Evolutionary conservation across 2,797 vertebrate genomes (phyloP), one percentile per base, ranked within the genome.

Genomic region (Enteromius afrohamiltoni): DNA sequence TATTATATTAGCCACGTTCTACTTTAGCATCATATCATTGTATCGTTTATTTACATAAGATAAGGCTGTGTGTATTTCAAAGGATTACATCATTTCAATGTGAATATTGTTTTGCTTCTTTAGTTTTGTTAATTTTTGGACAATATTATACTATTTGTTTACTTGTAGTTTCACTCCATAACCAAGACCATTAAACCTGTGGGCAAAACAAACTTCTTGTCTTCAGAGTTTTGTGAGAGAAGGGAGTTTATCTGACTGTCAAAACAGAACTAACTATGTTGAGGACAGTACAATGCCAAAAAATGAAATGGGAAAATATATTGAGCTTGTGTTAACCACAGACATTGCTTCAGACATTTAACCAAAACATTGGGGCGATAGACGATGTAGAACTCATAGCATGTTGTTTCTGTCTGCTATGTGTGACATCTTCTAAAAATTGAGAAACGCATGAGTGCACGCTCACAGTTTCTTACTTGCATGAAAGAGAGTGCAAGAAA

Each of bases 171-270:
- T 71, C 69, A 71, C 69, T 71, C 23, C 47, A 51, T 51, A 29
- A 45, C 23, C 1, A 31, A 73, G 23, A 73, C 45, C 23, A 73
- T 73, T 73, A 73, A 73, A 73, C 70, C 70, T 47, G 69, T 73
- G 6, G 16, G 45, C 8, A 7, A 73, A 73, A 49, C 1, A 0
- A 73, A 49, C 42, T 49, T 71, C 45, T 49, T 71, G 45, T 49
- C 69, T 29, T 71, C 69, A 49, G 42, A 71, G 69, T 73, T 7
- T 6, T 73, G 42, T 73, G 45, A 73, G 16, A 45, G 16, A 73
- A 73, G 69, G 69, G 16, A 31, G 69, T 73, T 71, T 71, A 17
- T 17, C 69, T 31, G 23, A 49, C 69, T 49, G 45, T 73, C 45
- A 29, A 73, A 73, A 29, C 45, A 60, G 11, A 53, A 47, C 40